phyloP scores from a whole-genome alignment of 2,888 invertebrate species.

The Ashinkailepas kermadecensis region DNA sequence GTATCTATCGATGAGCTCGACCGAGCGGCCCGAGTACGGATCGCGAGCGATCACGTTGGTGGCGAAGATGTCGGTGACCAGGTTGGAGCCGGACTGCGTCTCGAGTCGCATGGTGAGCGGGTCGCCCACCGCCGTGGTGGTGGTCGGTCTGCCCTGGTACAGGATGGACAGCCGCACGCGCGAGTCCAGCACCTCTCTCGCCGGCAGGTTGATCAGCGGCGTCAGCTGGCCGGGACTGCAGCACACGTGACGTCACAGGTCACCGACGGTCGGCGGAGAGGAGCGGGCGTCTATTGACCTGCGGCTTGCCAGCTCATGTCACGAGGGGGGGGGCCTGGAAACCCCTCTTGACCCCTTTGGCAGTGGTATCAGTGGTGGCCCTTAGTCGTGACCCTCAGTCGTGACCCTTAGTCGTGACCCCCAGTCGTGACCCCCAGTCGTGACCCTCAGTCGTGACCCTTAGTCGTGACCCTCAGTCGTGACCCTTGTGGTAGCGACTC shows the following conservation, averaged over 20 bases:
- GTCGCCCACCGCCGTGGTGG: slow-evolving; percentile 87
- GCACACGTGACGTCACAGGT: slow-evolving; percentile 23
- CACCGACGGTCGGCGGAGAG: too few relatives aligned
- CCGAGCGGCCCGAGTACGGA: slow-evolving; percentile 82
- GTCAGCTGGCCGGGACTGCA: slow-evolving; percentile 82
- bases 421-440: too few relatives aligned
- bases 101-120: slow-evolving; percentile 81
- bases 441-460: too few relatives aligned
- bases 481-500: too few relatives aligned
- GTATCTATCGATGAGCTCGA: slow-evolving; percentile 78
- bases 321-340: too few relatives aligned
- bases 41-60: slow-evolving; percentile 87
- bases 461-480: too few relatives aligned
- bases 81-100: slow-evolving; percentile 80
- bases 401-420: too few relatives aligned
- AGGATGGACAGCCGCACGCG: slow-evolving; percentile 75
- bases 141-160: slow-evolving; percentile 83
- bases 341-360: too few relatives aligned
- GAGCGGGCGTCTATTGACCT: too few relatives aligned
- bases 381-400: too few relatives aligned
- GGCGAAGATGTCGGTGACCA: slow-evolving; percentile 81
- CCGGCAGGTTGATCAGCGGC: slow-evolving; percentile 84
- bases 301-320: too few relatives aligned
- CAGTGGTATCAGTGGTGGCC: too few relatives aligned
- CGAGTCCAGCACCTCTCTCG: slow-evolving; percentile 81